Evolutionary conservation across 2,797 vertebrate genomes (phyloP).

Genomic region (Geotrypetes seraphini): DNA sequence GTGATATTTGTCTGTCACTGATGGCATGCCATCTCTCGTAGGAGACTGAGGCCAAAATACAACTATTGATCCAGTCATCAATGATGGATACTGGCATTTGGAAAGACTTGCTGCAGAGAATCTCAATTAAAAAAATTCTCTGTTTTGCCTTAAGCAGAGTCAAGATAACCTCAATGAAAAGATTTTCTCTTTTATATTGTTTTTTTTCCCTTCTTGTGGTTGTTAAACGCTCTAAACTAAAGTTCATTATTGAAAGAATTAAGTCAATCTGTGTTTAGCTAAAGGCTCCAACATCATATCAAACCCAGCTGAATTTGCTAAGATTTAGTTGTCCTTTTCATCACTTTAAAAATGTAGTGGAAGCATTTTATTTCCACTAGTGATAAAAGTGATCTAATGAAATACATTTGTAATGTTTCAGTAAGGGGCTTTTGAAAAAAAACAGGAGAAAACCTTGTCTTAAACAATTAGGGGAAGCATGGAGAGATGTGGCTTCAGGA

Average conservation of each 20-base stretch:
- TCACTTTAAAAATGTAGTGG: conserved; percentile 39
- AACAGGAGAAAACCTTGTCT: conserved; percentile 22
- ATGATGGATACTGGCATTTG: conserved; percentile 95
- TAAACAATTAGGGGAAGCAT: too few species aligned
- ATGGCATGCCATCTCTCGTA: conserved; percentile 94
- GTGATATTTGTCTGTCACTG: conserved; percentile 98
- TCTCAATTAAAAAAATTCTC: conserved; percentile 66
- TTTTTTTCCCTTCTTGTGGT: conserved; percentile 58
- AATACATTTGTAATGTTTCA: not conserved
- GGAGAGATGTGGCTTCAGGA: too few species aligned
- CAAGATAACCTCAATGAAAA: conserved; percentile 54
- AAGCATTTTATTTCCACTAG: conserved; percentile 29
- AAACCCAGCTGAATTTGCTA: conserved; percentile 50
- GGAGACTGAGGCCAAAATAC: conserved; percentile 92
- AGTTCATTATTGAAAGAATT: conserved; percentile 67
- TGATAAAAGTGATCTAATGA: conserved; percentile 15
- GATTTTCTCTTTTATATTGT: conserved; percentile 55
- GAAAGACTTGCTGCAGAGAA: conserved; percentile 66
- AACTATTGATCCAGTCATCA: conserved; percentile 95
- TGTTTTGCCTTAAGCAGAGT: conserved; percentile 64
- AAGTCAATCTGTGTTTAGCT: conserved; percentile 65
- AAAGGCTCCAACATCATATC: conserved; percentile 56
- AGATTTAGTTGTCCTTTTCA: conserved; percentile 46
- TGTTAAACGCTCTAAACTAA: conserved; percentile 56
- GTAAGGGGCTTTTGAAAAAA: conserved; percentile 33